These are phyloP conservation scores for Akabosia matsudoensis DNA, from an alignment of 1,140 invertebrate species.

Conservation along the genomic window DNA sequence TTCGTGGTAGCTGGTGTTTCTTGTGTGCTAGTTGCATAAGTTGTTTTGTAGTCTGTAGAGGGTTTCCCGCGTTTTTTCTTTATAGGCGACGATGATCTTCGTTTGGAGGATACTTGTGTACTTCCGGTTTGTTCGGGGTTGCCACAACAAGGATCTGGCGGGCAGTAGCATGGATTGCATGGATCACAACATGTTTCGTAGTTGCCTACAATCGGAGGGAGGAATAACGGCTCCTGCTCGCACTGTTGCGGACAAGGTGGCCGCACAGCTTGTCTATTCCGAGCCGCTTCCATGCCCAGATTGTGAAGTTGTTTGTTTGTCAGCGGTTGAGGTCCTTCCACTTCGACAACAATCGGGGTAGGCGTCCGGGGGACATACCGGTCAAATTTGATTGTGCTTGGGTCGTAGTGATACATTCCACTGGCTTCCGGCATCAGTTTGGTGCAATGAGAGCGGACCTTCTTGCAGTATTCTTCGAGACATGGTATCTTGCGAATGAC, in stretches of 20 bases:
- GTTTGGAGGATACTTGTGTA: background rate
- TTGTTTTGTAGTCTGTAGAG: too few species aligned
- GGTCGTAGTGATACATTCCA: conserved; percentile 30
- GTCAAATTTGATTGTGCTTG: conserved; percentile 6
- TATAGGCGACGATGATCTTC: too few species aligned
- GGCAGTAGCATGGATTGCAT: background rate
- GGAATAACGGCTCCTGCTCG: background rate
- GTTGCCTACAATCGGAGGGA: conserved; percentile 1
- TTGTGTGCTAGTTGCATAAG: too few species aligned
- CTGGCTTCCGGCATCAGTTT: conserved; percentile 17
- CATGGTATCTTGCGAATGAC: background rate
- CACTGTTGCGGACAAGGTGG: background rate
- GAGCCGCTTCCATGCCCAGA: background rate
- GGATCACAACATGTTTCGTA: background rate
- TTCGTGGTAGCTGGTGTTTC: too few species aligned
- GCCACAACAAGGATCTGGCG: background rate
- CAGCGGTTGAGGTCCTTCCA: background rate
- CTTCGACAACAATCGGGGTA: conserved; percentile 3
- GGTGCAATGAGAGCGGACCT: background rate
- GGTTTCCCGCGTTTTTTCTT: too few species aligned
- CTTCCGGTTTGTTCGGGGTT: background rate
- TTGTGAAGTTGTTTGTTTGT: background rate
- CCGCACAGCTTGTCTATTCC: background rate
- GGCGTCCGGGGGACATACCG: background rate
- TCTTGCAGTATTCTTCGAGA: background rate